Base-by-base conservation (phyloP, 2,113 vertebrate genomes). In the Excalfactoria chinensis region DNA sequence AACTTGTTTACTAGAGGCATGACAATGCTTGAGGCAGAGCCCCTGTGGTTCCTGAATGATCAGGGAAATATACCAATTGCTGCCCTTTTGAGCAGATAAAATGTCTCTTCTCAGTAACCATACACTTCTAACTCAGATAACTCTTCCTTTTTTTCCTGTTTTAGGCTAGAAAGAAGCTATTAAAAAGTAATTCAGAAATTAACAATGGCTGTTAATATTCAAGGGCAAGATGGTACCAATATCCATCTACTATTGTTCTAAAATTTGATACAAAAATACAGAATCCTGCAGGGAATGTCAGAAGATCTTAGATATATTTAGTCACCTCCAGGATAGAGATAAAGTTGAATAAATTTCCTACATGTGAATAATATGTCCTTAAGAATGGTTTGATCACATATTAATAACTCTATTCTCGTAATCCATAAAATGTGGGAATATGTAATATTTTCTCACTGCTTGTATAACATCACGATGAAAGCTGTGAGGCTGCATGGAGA, bases 101-200 rank as follows among this genome's bases (percentile, higher is more conserved):
- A 48, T 76, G 35, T 49, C 6, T 62, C 15, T 34, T 72, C 34
- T 79, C 64, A 46, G 23, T 85, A 44, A 53, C 26, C 53, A 46
- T 79, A 9, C 9, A 16, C 6, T 66, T 18, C 22, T 44, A 56
- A 66, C 5, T 20, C 20, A 14, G 59, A 75, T 3, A 79, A 28
- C 6, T 56, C 2, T 7, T 2, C 1, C 23, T 88, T 69, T 80
- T 49, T 71, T 25, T 11, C 2, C 14, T 48, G 43, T 66, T 74
- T 64, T 43, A 64, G 20, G 7, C 15, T 12, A 37, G 44, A 88
- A 90, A 58, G 14, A 88, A 64, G 2, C 28, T 55, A 10, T 72
- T 20, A 87, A 88, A 84, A 82, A 40, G 48, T 85, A 48, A 15
- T 85, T 76, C 75, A 18, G 35, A 90, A 88, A 83, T 83, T 70